Evolutionary conservation across 2,797 vertebrate genomes (phyloP), one percentile per base, ranked within the genome.

Genomic region (Eutrigla gurnardus): DNA sequence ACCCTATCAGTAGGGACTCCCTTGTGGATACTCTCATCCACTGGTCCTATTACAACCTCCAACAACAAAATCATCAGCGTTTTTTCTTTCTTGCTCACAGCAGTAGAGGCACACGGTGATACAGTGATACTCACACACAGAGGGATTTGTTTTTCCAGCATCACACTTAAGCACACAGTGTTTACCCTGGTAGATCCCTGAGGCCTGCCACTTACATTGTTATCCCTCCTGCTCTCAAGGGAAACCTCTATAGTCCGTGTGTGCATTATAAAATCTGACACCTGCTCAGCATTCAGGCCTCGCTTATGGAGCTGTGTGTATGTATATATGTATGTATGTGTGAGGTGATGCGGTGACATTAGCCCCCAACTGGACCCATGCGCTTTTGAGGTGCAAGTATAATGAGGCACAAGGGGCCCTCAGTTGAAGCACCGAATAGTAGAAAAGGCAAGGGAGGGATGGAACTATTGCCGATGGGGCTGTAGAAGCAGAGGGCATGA

Each of bases 1-100:
- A 81, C 80, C 85, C 82, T 88, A 88, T 90, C 89, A 85, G 63
- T n/a, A 11, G 67, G 25, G 60, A 58, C 35, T 82, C 77, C 68
- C 68, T 60, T 65, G 68, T 40, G 73, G 37, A 76, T 49, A 42
- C 63, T 61, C 11, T 32, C 65, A 53, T 75, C 68, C 40, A 52
- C 9, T 70, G 54, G 63, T 66, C 64, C 50, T 63, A 39, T 86
- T 71, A 75, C 71, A 85, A 49, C 74, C 55, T 33, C 60, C n/a
- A 37, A 2, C 43, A 42, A 71, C 77, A 70, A 78, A 82, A 75
- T 71, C 80, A 64, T 54, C 69, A 70, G 59, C 52, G 39, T 50
- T 54, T 18, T 69, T 61, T 78, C 58, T 54, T 60, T 69, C 33
- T 61, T 36, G 37, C 17, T 57, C 65, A 58, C 49, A 59, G 36